These are phyloP conservation scores for Stigmatopora argus DNA, from an alignment of 2,113 vertebrate genomes.

Conservation along the genomic window DNA sequence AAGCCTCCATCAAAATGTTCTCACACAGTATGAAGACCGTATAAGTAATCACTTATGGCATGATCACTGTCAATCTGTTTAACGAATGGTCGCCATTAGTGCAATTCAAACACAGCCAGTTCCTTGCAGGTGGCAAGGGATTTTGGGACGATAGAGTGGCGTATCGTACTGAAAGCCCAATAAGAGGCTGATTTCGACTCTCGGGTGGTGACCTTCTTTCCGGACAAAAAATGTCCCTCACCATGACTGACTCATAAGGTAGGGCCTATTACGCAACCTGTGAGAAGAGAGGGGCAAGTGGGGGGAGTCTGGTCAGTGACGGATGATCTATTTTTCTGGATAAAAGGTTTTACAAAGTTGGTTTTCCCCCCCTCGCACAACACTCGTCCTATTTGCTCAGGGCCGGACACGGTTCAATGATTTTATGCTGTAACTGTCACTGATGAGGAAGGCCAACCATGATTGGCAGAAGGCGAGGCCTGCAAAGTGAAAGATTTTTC, in stretches of 20 bases:
- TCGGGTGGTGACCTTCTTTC: conserved; percentile 53
- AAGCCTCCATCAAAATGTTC: conserved; percentile 54
- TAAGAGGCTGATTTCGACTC: conserved; percentile 53
- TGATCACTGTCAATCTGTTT: conserved; percentile 8
- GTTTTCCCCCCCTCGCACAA: conserved; percentile 46
- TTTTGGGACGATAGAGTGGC: conserved; percentile 41
- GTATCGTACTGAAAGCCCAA: conserved; percentile 44
- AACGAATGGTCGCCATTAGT: conserved; percentile 26
- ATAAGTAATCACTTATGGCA: conserved; percentile 17
- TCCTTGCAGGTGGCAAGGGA: no score
- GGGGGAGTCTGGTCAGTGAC: conserved; percentile 34
- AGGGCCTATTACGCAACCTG: conserved; percentile 55
- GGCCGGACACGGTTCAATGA: conserved; percentile 44
- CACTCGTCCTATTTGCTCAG: conserved; percentile 38
- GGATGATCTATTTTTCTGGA: conserved; percentile 53
- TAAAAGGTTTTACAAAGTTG: conserved; percentile 56
- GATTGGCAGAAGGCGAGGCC: background rate
- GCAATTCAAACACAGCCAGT: no score
- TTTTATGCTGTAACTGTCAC: conserved; percentile 44
- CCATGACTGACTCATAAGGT: conserved; percentile 59
- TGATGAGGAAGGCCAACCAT: conserved; percentile 20
- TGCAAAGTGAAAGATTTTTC: background rate
- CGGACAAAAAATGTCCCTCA: conserved; percentile 47
- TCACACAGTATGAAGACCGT: conserved; percentile 36
- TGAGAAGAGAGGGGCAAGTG: conserved; percentile 34